Evolutionary conservation across 2,797 vertebrate genomes (phyloP).

Genomic region (Sebastolobus alascanus): DNA sequence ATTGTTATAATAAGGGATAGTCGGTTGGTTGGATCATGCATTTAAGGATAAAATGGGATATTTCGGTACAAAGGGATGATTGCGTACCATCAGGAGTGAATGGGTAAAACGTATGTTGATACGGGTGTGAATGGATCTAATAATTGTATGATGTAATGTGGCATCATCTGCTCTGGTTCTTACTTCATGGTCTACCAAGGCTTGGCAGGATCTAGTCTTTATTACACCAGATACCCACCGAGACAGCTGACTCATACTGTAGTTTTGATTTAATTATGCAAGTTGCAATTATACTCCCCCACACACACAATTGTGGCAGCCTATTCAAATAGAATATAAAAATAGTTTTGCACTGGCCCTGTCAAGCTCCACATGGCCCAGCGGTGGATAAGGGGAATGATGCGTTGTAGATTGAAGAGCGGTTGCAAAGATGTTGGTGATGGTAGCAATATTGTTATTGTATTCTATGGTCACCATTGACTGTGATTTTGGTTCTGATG

Average conservation of each 20-base stretch:
- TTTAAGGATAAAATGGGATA: slow-evolving; percentile 37
- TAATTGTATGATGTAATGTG: slow-evolving; percentile 7
- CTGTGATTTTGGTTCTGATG: slow-evolving; percentile 77
- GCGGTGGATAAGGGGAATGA: slow-evolving; percentile 1
- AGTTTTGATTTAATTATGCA: slow-evolving; percentile 34
- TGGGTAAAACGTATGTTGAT: slow-evolving; percentile 13
- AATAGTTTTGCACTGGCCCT: slow-evolving; percentile 37
- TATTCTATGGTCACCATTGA: slow-evolving; percentile 68
- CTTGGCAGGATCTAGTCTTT: slow-evolving; percentile 8
- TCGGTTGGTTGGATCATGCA: not conserved
- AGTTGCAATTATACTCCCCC: slow-evolving; percentile 6
- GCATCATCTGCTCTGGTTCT: slow-evolving; percentile 13
- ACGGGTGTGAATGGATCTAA: not conserved
- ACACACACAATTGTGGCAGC: not conserved
- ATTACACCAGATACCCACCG: slow-evolving; percentile 1
- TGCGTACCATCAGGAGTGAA: slow-evolving; percentile 21
- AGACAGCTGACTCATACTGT: slow-evolving; percentile 15
- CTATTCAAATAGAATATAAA: not conserved
- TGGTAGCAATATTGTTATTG: slow-evolving; percentile 70
- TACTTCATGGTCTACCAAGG: not conserved
- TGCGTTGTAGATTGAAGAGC: slow-evolving; percentile 50
- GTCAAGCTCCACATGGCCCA: slow-evolving; percentile 4
- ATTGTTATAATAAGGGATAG: slow-evolving; percentile 25
- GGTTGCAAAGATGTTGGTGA: slow-evolving; percentile 47
- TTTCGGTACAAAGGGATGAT: slow-evolving; percentile 48